Percentiles rank a stretch among this genome's conserved stretches.
These are phyloP conservation scores for Lithobates sylvaticus DNA, from an alignment of 2,797 vertebrate species.

Conservation along the genomic window DNA sequence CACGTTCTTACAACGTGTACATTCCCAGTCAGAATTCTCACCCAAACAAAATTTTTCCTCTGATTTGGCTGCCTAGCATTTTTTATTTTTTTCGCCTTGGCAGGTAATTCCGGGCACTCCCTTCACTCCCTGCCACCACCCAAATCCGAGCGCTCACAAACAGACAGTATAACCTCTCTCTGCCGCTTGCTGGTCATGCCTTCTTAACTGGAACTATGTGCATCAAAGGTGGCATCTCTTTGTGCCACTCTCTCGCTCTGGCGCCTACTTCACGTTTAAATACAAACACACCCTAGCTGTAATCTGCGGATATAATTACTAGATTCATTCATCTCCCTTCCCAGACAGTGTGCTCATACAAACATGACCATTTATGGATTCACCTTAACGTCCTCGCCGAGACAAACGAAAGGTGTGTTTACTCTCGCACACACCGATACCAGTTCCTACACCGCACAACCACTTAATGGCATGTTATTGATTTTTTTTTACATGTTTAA, in stretches of 20 bases:
- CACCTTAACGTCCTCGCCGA: constrained; percentile 29
- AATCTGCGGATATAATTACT: constrained; percentile 59
- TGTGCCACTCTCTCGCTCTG: constrained; percentile 37
- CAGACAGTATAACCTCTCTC: constrained; percentile 43
- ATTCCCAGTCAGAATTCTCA: constrained; percentile 53
- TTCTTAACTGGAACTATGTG: constrained; percentile 22
- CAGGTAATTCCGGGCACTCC: constrained; percentile 59
- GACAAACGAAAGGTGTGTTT: constrained; percentile 58
- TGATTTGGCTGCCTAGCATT: constrained; percentile 34
- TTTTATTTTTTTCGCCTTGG: constrained; percentile 39
- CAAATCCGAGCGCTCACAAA: constrained; percentile 39
- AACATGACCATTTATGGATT: constrained; percentile 57
- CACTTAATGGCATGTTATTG: constrained; percentile 41
- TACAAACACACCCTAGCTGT: constrained; percentile 56
- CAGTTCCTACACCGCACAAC: constrained; percentile 35
- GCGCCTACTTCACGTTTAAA: constrained; percentile 48
- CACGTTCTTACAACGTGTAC: not conserved
- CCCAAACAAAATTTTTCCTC: constrained; percentile 62
- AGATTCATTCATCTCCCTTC: constrained; percentile 56
- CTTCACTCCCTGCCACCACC: constrained; percentile 56
- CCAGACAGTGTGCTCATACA: constrained; percentile 55
- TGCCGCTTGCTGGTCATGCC: constrained; percentile 17
- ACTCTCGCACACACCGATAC: constrained; percentile 43
- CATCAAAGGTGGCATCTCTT: constrained; percentile 48
- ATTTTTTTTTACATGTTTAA: constrained; percentile 28